Evolutionary conservation across 2,888 invertebrate species (phyloP), one percentile per base, ranked within the genome.

Genomic region (Pseudococcus longispinus): DNA sequence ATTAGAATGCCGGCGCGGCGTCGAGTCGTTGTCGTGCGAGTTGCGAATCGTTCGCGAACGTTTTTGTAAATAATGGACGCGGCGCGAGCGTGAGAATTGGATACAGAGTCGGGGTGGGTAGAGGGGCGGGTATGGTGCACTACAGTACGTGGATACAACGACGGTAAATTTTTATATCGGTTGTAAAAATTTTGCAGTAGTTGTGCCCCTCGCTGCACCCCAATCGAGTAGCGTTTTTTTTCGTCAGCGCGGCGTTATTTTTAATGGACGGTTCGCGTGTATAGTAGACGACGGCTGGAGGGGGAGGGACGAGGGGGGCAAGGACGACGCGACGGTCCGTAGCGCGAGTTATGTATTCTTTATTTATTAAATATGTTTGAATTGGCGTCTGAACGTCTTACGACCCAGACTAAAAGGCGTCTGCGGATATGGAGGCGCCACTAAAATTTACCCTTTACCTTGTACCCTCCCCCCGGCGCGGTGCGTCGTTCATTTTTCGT

Each of bases 381-480:
- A 83, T 83, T 83, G 83, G 83, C 83, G 83, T 83, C 83, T 83
- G 83, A 44, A 55, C 83, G 83, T 83, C 83, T 83, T 83, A 83
- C 83, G 83, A 83, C 83, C 83, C 83, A 83, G 83, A 83, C 83
- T 55, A n/a, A 83, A 83, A 51, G 83, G 83, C 83, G 83, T 51
- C 46, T 44, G 29, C 15, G 51, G 26, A 83, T 13, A 51, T n/a
- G n/a, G n/a, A 83, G 83, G 83, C 83, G 83, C 83, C 83, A 55
- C 82, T 44, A 20, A 82, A 82, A 44, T 82, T 82, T 82, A 42
- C 82, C 42, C 26, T 82, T 42, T 44, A 82, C 82, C 82, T 82
- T 42, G 18, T 13, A 46, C 23, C 18, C n/a, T n/a, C n/a, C n/a
- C n/a, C n/a, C 51, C 51, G 5, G 51, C 4, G n/a, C 1, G 11